Base-by-base conservation (phyloP, 2,113 vertebrate genomes). In the Zapus hudsonius region DNA sequence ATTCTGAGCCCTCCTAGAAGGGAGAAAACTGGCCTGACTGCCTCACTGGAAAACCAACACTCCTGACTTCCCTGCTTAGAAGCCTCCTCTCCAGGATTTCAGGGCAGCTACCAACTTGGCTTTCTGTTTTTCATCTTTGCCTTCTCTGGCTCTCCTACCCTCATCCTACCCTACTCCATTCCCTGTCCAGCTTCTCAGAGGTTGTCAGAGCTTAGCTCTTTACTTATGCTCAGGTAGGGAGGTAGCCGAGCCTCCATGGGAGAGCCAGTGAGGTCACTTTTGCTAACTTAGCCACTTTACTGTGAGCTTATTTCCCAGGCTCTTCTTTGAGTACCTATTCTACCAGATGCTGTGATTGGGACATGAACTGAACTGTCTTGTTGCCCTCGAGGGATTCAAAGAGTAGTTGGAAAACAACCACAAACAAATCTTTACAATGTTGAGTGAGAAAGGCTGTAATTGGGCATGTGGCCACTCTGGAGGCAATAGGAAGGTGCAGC, bases 331-430 rank as follows among this genome's bases (percentile, higher is more conserved):
- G 69, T 55, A 40, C 44, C 33, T 83, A 15, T 66, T 93, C 61
- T 76, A 38, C 33, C 89, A 89, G 84, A n/a, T 23, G 52, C 47
- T 83, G 16, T 57, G 81, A 93, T 31, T 59, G 33, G 44, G 40
- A 85, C 55, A 89, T 74, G 29, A 76, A 80, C 38, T 69, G 78
- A 87, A 78, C 59, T 93, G 83, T 84, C 85, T 78, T 79, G 3
- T 92, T 94, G 52, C 38, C 80, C 85, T 92, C 88, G 69, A 91
- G 47, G 57, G 36, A n/a, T 69, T 94, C 78, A 86, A 25, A 83
- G 78, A 69, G 40, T 84, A 61, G 38, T 70, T 96, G 74, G 82
- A 94, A 94, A 96, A 61, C 59, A 93, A 92, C 69, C 82, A 82
- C 85, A 90, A 72, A 76, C 27, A 93, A 57, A 59, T 93, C 78